Base-by-base conservation (phyloP, 2,113 vertebrate genomes). In the Colistium nudipinnis region DNA sequence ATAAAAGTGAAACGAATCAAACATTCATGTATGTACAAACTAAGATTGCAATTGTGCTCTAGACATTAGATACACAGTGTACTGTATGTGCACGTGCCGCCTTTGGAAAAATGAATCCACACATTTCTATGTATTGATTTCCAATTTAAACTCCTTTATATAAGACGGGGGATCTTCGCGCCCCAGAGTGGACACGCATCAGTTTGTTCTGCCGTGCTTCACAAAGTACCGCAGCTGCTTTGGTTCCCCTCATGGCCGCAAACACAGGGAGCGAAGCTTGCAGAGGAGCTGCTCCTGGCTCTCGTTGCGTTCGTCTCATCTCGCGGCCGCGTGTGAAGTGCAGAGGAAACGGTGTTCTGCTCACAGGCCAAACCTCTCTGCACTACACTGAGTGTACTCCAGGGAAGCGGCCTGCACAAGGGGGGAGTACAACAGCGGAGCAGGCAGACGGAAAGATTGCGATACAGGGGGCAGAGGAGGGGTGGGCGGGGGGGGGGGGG, bases 281-380 rank as follows among this genome's bases (percentile, higher is more conserved):
- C 78, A 48, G 74, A 67, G 81, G 76, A 84, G 63, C 51, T 54
- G 60, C 55, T 27, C 83, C 62, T 77, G 68, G 83, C 83, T 87
- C 69, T 59, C 70, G 85, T 64, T 62, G 83, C 79, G 76, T 80
- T 89, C 80, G 83, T 84, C 78, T 90, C 85, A 54, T 87, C 73
- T 66, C 60, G 71, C 70, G 80, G 71, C 73, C 53, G 62, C 7
- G 70, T 88, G 82, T 89, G 88, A 90, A 91, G 82, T 87, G 81
- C 65, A 89, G 88, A 83, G 87, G 82, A 86, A 91, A 86, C 55
- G 64, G 61, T 65, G 68, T 83, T 85, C 75, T 66, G 76, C 88
- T 57, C 62, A 70, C 1, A 13, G 28, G 65, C 70, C 52, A 62
- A 72, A 62, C 66, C 44, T 74, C 76, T 75, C 81, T 44, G 49